Evolutionary conservation across 2,797 vertebrate species (phyloP).

Genomic region (Peromyscus melanophrys): DNA sequence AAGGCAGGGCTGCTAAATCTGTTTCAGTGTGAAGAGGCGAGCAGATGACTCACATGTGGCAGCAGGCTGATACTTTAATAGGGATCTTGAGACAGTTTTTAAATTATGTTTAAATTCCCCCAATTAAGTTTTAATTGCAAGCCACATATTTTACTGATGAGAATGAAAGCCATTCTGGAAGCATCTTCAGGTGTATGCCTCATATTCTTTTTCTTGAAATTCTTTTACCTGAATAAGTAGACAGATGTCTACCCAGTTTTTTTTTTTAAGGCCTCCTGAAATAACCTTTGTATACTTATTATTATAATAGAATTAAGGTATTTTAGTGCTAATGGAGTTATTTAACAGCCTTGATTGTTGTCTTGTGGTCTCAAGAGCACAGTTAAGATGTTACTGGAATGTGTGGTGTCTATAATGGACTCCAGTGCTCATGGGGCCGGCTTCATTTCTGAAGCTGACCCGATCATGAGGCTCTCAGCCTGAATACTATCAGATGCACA

Average conservation of each 20-base stretch:
- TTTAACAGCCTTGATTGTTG: background rate
- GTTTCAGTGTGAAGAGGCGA: background rate
- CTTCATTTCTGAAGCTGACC: background rate
- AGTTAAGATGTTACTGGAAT: background rate
- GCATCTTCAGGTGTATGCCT: background rate
- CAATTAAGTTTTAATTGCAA: background rate
- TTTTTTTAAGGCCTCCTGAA: background rate
- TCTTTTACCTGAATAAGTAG: background rate
- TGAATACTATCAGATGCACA: background rate
- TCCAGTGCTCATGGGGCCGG: rapidly evolving
- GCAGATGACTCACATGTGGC: background rate
- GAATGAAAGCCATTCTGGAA: background rate
- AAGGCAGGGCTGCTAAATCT: background rate
- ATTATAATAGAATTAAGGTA: background rate
- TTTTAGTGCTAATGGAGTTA: too few relatives aligned
- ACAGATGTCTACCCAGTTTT: background rate
- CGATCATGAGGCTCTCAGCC: background rate
- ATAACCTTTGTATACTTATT: background rate
- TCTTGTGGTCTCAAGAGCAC: background rate
- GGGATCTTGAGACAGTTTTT: background rate
- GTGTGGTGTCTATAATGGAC: background rate
- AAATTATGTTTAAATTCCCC: background rate
- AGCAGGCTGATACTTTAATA: background rate
- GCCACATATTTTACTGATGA: background rate
- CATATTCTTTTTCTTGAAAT: background rate